Evolutionary conservation across 2,797 vertebrate genomes (phyloP).

Genomic region (Macrochelys suwanniensis): DNA sequence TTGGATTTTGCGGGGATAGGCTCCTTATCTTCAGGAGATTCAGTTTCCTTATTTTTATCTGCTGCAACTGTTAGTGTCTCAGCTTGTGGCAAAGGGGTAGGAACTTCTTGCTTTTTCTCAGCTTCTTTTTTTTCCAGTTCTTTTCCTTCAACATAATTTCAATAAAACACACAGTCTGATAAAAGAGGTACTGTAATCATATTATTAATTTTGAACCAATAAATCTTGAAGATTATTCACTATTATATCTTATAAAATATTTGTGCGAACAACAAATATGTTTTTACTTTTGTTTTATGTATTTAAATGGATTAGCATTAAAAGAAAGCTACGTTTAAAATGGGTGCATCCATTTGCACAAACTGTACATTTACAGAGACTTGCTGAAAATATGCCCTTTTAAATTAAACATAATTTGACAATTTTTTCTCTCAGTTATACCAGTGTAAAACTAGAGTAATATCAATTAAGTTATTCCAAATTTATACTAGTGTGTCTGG

Average conservation of each 20-base stretch:
- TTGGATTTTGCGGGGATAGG: background rate
- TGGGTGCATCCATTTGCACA: background rate
- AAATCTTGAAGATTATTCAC: background rate
- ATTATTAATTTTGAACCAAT: background rate
- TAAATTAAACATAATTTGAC: background rate
- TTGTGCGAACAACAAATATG: background rate
- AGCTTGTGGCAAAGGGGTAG: background rate
- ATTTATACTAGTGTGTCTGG: background rate
- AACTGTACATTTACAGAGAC: background rate
- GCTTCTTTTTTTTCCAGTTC: constrained; percentile 68
- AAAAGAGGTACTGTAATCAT: background rate
- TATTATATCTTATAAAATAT: background rate
- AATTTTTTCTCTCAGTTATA: background rate
- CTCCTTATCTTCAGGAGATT: background rate
- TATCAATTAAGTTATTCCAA: background rate
- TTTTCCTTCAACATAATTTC: constrained; percentile 57
- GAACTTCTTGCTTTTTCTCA: constrained; percentile 41
- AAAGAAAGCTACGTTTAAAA: background rate
- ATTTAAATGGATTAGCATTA: background rate
- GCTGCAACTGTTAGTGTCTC: background rate
- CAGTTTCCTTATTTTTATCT: constrained; percentile 62
- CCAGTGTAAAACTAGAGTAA: background rate
- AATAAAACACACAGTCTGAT: background rate
- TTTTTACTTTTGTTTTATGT: background rate
- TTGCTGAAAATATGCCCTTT: background rate